Evolutionary conservation across 2,888 invertebrate species (phyloP), one percentile per base, ranked within the genome.

Genomic region (Hecatera dysodea): DNA sequence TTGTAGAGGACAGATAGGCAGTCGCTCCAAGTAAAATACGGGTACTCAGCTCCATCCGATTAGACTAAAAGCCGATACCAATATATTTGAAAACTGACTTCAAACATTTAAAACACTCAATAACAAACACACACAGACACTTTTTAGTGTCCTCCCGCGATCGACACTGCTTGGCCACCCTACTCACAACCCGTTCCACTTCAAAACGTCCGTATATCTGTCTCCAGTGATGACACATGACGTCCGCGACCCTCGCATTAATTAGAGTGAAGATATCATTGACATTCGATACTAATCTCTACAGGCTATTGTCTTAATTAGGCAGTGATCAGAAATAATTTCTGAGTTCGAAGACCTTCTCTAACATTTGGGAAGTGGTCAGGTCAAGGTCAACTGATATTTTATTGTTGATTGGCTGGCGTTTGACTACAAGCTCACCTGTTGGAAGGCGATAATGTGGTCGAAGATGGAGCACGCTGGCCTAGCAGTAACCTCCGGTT

Each of bases 141-240:
- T 1, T 12, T 22, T 29, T 29, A 5, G 1, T 1, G 8, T 9
- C 53, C 12, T 15, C 39, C 0, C 19, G 8, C 17, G 2, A 5
- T 17, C 5, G 29, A 15, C 17, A 48, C 53, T 11, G 24, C 61
- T 0, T 59, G 46, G 78, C 15, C 72, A 73, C 73, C 65, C 69
- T 63, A 46, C 24, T 55, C 29, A 2, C 78, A 80, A 78, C 73
- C 80, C 88, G 88, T 90, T 92, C 90, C 92, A 91, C 93, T 93
- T 93, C 92, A 91, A 91, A 90, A 90, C 87, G 89, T 88, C 85
- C 88, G 89, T 90, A 90, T 91, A 92, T 93, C 93, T 93, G 94
- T 94, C 93, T 90, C 88, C 88, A 89, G 87, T 89, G 94, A 94
- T 95, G 95, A 95, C 94, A 94, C 93, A 95, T 92, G 94, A 94